phyloP scores from a whole-genome alignment of 2,888 invertebrate species.

The Perizoma flavofasciatum region DNA sequence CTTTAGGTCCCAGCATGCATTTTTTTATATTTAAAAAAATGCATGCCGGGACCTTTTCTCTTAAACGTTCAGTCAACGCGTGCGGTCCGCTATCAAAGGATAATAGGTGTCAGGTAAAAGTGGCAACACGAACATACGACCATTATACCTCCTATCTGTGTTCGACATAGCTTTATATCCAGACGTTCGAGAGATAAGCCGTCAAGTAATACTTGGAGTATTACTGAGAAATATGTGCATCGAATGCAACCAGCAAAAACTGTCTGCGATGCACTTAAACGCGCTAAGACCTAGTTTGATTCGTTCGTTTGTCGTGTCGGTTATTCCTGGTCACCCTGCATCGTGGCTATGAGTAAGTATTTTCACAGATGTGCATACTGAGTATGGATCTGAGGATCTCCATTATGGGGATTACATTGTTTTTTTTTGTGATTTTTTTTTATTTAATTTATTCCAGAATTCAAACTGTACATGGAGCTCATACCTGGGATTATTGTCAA shows the following conservation, averaged over 20 bases:
- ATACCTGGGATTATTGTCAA: neutral
- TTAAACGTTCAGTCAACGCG: conserved; percentile 33
- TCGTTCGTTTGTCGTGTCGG: too few species aligned
- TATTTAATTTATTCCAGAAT: neutral
- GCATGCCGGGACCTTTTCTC: too few species aligned
- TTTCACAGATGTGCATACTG: too few species aligned
- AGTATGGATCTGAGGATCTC: too few species aligned
- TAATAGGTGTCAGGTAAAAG: conserved; percentile 26
- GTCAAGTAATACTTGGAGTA: conserved; percentile 14
- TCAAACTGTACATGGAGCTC: neutral
- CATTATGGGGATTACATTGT: too few species aligned
- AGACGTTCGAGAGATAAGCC: conserved; percentile 19
- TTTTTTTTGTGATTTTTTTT: too few species aligned
- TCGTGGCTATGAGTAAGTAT: too few species aligned
- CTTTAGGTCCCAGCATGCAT: too few species aligned
- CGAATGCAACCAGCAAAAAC: conserved; percentile 3
- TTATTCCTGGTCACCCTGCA: too few species aligned
- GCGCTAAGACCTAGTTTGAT: neutral
- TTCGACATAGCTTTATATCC: conserved; percentile 14
- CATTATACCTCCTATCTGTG: conserved; percentile 13
- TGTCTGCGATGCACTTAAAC: neutral
- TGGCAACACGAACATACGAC: conserved; percentile 11
- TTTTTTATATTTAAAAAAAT: too few species aligned
- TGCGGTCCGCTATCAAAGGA: conserved; percentile 35
- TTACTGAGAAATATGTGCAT: conserved; percentile 19